phyloP scores from a whole-genome alignment of 2,888 invertebrate species.

The Aspidiotus destructor region DNA sequence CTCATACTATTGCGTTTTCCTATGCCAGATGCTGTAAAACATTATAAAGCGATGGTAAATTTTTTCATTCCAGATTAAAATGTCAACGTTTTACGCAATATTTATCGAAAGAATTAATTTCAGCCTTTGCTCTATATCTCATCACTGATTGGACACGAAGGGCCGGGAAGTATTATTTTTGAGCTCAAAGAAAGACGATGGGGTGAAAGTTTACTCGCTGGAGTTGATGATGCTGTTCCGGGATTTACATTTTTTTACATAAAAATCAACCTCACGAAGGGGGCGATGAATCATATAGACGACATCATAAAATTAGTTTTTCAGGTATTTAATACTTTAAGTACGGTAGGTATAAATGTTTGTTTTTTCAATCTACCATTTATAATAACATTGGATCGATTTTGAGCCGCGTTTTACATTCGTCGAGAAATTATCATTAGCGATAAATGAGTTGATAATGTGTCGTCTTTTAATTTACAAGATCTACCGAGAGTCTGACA shows the following conservation, averaged over 20 bases:
- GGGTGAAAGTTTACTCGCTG: slow-evolving; percentile 81
- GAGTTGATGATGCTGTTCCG: slow-evolving; percentile 65
- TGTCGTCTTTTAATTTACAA: too few relatives aligned
- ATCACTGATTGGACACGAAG: slow-evolving; percentile 92
- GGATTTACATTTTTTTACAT: slow-evolving; percentile 87
- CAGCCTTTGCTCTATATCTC: slow-evolving; percentile 84
- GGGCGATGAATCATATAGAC: slow-evolving; percentile 78
- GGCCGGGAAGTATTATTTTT: slow-evolving; percentile 83
- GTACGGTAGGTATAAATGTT: not conserved
- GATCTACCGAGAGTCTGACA: too few relatives aligned
- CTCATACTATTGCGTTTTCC: slow-evolving; percentile 79
- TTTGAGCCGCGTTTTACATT: too few relatives aligned
- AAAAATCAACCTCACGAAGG: slow-evolving; percentile 82
- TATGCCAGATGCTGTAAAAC: slow-evolving; percentile 69
- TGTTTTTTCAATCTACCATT: not conserved
- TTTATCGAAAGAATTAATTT: slow-evolving; percentile 38
- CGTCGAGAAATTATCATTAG: too few relatives aligned
- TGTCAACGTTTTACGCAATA: not conserved
- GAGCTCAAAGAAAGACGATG: slow-evolving; percentile 78
- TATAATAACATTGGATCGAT: too few relatives aligned
- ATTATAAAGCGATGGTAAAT: slow-evolving; percentile 76
- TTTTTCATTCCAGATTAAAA: too few relatives aligned
- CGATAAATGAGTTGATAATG: too few relatives aligned
- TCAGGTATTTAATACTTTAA: slow-evolving; percentile 44
- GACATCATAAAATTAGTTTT: slow-evolving; percentile 76